These are phyloP conservation scores for Coelogynopora nodosa DNA, from an alignment of 2,888 invertebrate genomes.

Conservation along the genomic window DNA sequence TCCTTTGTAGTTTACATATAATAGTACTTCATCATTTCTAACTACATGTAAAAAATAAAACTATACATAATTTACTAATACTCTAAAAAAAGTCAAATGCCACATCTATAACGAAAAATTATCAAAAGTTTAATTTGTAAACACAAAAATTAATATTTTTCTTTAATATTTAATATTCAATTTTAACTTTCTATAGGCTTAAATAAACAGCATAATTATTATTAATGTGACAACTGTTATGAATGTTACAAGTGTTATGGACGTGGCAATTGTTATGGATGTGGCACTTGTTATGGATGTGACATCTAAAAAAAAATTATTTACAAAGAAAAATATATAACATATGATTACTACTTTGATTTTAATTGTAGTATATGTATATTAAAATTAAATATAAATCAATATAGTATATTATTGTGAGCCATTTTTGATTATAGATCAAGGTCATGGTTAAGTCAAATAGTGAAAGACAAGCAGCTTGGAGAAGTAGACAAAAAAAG, in stretches of 20 bases:
- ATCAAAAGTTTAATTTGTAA: conserved; percentile 1
- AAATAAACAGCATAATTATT: conserved; percentile 25
- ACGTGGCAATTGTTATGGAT: not conserved
- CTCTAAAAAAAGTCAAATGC: too few relatives aligned
- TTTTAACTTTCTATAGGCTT: conserved; percentile 22
- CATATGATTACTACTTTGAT: conserved; percentile 25
- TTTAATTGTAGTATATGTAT: conserved; percentile 26
- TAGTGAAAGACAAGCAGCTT: not conserved
- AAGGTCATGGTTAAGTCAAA: not conserved
- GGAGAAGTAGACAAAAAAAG: not conserved
- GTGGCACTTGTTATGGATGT: not conserved
- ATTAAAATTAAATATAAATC: conserved; percentile 22
- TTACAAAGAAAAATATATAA: not conserved
- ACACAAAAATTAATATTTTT: not conserved
- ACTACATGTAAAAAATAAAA: too few relatives aligned
- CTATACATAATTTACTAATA: too few relatives aligned
- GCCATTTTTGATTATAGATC: not conserved
- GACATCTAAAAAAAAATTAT: not conserved
- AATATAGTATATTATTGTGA: not conserved
- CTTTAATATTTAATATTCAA: conserved; percentile 2
- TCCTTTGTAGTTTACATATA: too few relatives aligned
- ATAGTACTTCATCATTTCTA: too few relatives aligned
- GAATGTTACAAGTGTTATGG: conserved; percentile 8
- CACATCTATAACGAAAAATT: too few relatives aligned
- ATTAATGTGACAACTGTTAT: conserved; percentile 10